Percentiles rank a stretch among this genome's conserved stretches.
Evolutionary conservation across 2,888 invertebrate species (phyloP).

Genomic region (Polyommatus iphigenia): DNA sequence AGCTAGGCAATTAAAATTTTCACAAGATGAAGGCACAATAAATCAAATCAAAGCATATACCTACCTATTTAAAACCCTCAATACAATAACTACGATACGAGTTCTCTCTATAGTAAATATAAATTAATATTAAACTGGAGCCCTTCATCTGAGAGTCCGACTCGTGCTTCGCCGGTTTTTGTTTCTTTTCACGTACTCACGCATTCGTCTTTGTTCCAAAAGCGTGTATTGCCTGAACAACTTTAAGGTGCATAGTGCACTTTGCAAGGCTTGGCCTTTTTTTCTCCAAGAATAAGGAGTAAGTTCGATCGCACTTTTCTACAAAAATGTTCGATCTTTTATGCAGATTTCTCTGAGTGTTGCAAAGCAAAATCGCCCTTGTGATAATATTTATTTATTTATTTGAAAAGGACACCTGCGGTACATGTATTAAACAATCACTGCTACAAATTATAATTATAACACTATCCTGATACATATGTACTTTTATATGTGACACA

Average conservation of each 20-base stretch:
- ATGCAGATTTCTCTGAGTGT: neutral
- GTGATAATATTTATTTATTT: too few species aligned
- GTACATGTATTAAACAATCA: too few species aligned
- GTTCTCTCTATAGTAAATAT: too few species aligned
- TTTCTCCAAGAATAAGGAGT: neutral
- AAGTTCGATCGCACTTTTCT: neutral
- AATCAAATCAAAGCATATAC: neutral
- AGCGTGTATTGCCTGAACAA: slow-evolving; percentile 24
- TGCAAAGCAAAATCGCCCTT: neutral
- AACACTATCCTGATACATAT: too few species aligned
- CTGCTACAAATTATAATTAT: too few species aligned
- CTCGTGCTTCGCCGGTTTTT: neutral
- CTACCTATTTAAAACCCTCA: too few species aligned
- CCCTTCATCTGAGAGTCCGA: neutral
- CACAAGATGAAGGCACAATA: too few species aligned
- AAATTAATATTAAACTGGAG: neutral
- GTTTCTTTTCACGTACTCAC: neutral
- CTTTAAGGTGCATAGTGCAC: slow-evolving; percentile 25
- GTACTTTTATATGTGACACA: too few species aligned
- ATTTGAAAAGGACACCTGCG: too few species aligned
- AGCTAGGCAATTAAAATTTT: too few species aligned
- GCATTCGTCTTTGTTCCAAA: slow-evolving; percentile 9
- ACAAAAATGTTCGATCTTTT: neutral
- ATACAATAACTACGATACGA: too few species aligned
- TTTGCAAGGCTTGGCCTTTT: slow-evolving; percentile 23